Percentiles rank a stretch among this genome's conserved stretches.
Conservation (phyloP, 2,797 vertebrate species). For the Phalanger gymnotis region DNA sequence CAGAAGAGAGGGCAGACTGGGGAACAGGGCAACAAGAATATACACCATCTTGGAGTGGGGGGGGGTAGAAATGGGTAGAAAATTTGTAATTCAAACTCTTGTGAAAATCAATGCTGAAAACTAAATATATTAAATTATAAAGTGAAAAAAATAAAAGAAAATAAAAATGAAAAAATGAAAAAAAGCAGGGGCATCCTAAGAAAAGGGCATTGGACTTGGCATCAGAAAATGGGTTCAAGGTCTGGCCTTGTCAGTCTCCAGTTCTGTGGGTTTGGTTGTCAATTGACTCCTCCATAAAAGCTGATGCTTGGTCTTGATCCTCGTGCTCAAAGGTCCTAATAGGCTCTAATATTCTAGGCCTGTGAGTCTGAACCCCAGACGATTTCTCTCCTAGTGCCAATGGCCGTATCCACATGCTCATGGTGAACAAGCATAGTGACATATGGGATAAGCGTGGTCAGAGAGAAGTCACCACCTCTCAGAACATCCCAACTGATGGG, state of each 20-base stretch:
- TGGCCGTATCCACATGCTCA: neutral
- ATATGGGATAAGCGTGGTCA: neutral
- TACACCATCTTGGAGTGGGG: no score
- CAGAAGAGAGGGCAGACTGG: no score
- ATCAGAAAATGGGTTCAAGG: neutral
- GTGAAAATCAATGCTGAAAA: no score
- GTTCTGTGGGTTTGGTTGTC: neutral
- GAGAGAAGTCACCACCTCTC: neutral
- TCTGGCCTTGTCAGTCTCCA: neutral
- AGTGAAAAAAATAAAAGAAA: no score
- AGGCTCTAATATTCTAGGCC: neutral
- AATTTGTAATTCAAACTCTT: no score
- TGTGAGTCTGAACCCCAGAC: neutral
- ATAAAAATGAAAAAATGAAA: no score
- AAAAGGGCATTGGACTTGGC: neutral
- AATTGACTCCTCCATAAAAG: neutral
- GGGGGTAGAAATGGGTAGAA: no score
- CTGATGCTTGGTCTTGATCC: neutral
- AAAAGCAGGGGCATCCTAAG: neutral
- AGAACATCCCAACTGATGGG: neutral
- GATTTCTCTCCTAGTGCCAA: neutral
- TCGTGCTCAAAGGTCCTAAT: neutral
- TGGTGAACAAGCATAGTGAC: neutral
- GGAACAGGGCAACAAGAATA: no score
- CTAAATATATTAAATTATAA: no score